Conservation (phyloP, 2,797 vertebrate genomes). For the Rhynchonycteris naso region DNA sequence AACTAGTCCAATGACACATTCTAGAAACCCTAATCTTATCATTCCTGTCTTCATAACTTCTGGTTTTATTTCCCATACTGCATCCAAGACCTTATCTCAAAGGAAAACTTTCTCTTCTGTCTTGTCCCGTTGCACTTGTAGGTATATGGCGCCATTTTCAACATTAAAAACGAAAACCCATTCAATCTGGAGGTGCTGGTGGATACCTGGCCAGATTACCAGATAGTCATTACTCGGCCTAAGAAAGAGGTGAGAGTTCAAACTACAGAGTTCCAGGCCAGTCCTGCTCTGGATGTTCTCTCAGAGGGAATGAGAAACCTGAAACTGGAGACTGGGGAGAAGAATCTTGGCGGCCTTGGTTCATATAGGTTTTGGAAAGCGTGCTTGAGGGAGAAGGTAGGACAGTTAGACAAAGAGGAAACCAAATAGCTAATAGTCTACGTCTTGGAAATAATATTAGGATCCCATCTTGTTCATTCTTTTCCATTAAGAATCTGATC, state of each 20-base stretch:
- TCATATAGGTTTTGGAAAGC: not conserved
- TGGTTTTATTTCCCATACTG: not conserved
- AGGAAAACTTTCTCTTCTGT: not conserved
- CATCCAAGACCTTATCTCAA: not conserved
- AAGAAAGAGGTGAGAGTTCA: slow-evolving; percentile 1
- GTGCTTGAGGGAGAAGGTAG: not conserved
- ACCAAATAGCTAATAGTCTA: not conserved
- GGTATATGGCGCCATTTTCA: slow-evolving; percentile 66
- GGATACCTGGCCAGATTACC: slow-evolving; percentile 71
- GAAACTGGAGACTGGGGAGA: not conserved
- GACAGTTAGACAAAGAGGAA: not conserved
- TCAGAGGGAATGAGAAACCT: not conserved
- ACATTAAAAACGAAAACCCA: slow-evolving; percentile 58
- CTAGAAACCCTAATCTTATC: not conserved
- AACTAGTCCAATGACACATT: not conserved
- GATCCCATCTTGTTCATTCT: not conserved
- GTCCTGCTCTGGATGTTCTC: not conserved
- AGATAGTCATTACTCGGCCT: slow-evolving; percentile 51
- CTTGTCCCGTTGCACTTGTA: not conserved
- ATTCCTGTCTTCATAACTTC: not conserved
- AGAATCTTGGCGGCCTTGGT: not conserved
- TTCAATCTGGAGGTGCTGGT: slow-evolving; percentile 71
- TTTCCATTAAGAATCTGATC: not conserved
- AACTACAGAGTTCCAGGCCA: not conserved
- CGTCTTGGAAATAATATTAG: not conserved